A percentile compares a stretch with the other conserved stretches of the same genome.
phyloP scores from a whole-genome alignment of 2,113 vertebrate species.

The Thalassoma bifasciatum region DNA sequence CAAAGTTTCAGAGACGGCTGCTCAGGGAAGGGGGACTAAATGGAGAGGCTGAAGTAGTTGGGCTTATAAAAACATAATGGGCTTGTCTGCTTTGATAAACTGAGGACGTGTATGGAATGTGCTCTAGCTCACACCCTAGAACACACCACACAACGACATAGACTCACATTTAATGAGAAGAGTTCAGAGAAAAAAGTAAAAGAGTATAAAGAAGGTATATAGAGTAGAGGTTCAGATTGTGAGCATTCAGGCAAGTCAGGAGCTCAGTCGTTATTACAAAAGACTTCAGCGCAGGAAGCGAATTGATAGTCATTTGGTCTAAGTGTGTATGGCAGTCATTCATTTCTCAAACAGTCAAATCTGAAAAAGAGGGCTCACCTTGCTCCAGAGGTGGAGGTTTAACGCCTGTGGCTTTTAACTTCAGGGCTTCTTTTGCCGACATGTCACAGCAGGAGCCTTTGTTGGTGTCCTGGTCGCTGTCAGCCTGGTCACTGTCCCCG shows the following conservation, averaged over 20 bases:
- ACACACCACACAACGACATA: constrained; percentile 23
- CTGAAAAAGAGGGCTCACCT: constrained; percentile 88
- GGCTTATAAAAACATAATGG: constrained; percentile 87
- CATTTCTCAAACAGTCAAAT: constrained; percentile 28
- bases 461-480: constrained; percentile 99
- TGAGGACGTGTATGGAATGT: constrained; percentile 71
- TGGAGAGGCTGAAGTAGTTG: constrained; percentile 84
- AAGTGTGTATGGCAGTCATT: constrained; percentile 29
- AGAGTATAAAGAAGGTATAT: constrained; percentile 55
- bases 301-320: constrained; percentile 10
- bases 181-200: constrained; percentile 61
- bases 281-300: constrained; percentile 14
- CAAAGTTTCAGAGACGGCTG: constrained; percentile 83
- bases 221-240: constrained; percentile 42
- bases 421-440: constrained; percentile 99
- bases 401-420: constrained; percentile 95
- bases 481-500: constrained; percentile 99
- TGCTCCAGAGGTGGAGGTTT: constrained; percentile 95
- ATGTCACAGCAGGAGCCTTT: constrained; percentile 99
- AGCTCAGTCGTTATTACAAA: constrained; percentile 41
- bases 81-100: constrained; percentile 85
- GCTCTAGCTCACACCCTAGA: constrained; percentile 51
- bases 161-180: constrained; percentile 51
- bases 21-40: constrained; percentile 80
- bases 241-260: constrained; percentile 36